phyloP scores from a whole-genome alignment of 2,888 invertebrate genomes.

The Hetaerina titia region DNA sequence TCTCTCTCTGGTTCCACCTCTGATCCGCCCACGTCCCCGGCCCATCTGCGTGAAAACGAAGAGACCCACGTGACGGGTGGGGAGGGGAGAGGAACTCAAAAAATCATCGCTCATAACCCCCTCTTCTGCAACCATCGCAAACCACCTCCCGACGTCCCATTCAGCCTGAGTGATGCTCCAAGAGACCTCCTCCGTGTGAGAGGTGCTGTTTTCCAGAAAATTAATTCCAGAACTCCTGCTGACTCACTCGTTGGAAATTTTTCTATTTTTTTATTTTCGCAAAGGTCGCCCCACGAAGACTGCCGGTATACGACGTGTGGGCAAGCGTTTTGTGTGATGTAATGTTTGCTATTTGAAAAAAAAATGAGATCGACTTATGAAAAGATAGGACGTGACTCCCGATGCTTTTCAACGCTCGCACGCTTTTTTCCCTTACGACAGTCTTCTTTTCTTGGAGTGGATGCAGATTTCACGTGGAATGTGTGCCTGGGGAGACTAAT shows the following conservation, averaged over 20 bases:
- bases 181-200: background rate
- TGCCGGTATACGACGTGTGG: background rate
- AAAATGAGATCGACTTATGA: background rate
- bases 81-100: background rate
- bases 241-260: slow-evolving; percentile 16
- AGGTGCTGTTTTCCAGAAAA: slow-evolving; percentile 44
- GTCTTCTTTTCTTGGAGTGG: no score
- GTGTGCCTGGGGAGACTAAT: no score
- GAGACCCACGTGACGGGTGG: background rate
- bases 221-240: slow-evolving; percentile 55
- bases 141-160: slow-evolving; percentile 36
- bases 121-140: background rate
- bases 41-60: slow-evolving; percentile 54
- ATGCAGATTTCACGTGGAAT: no score
- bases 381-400: background rate
- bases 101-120: background rate
- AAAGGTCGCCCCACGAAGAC: background rate
- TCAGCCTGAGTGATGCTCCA: background rate
- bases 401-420: background rate
- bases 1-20: background rate
- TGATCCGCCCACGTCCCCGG: slow-evolving; percentile 24
- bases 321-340: background rate
- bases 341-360: background rate
- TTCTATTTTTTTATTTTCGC: slow-evolving; percentile 9
- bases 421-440: no score